Conservation (phyloP, 2,888 invertebrate species). For the Ganaspis brasiliensis region DNA sequence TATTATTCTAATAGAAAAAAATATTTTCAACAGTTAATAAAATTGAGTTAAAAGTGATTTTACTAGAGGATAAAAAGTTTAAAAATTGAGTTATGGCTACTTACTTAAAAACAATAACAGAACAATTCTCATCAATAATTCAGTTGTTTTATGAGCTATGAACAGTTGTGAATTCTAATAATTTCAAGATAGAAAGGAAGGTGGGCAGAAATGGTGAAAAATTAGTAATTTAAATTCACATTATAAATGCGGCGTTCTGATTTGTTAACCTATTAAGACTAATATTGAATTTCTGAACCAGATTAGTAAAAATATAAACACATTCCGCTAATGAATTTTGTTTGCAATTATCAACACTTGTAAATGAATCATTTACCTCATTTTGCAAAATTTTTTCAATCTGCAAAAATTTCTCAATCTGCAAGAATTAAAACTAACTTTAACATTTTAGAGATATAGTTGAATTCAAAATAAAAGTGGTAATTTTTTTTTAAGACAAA, state of each 20-base stretch:
- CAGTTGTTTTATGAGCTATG: neutral
- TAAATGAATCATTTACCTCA: too few relatives aligned
- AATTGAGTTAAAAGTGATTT: too few relatives aligned
- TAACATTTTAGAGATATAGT: too few relatives aligned
- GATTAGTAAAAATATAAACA: neutral
- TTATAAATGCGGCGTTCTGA: neutral
- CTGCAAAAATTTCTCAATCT: too few relatives aligned
- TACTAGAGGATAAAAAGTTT: neutral
- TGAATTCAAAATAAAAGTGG: too few relatives aligned
- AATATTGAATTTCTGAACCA: neutral
- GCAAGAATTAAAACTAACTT: too few relatives aligned
- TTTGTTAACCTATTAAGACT: conserved; percentile 3
- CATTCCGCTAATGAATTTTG: too few relatives aligned
- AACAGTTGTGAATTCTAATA: neutral
- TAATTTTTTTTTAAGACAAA: too few relatives aligned
- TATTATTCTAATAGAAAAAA: too few relatives aligned
- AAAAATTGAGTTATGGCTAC: neutral
- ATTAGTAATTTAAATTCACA: neutral
- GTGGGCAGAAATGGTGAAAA: neutral
- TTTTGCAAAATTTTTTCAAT: too few relatives aligned
- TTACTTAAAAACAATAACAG: neutral
- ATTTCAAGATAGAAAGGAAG: neutral
- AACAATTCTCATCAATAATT: neutral
- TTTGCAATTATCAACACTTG: too few relatives aligned
- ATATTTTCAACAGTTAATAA: too few relatives aligned